phyloP scores from a whole-genome alignment of 2,113 vertebrate genomes.

The Piaya cayana region DNA sequence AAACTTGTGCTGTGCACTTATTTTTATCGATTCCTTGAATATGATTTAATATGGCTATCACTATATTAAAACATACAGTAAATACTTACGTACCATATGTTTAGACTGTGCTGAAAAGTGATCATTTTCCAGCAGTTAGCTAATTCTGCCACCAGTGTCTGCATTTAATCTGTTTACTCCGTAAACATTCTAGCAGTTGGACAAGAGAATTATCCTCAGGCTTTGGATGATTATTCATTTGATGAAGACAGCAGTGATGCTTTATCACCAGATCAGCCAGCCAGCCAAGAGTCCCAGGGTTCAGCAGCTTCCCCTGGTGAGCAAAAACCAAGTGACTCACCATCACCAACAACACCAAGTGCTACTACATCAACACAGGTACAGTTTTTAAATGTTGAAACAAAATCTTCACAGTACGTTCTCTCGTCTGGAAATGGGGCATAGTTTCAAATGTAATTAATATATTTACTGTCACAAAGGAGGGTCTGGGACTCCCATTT shows the following conservation, averaged over 20 bases:
- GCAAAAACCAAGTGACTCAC: slow-evolving; percentile 78
- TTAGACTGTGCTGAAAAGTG: not conserved
- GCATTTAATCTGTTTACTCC: not conserved
- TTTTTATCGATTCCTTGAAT: not conserved
- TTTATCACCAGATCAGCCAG: slow-evolving; percentile 93
- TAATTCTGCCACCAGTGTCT: not conserved
- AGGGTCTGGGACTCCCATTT: not conserved
- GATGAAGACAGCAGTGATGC: slow-evolving; percentile 96
- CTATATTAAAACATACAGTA: not conserved
- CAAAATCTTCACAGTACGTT: not conserved
- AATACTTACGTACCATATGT: not conserved
- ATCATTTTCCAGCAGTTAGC: not conserved
- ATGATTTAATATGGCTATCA: not conserved
- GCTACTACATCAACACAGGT: slow-evolving; percentile 76
- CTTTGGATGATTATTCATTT: slow-evolving; percentile 84
- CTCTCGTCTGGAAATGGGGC: not conserved
- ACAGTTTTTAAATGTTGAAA: not conserved
- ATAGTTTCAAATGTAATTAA: not conserved
- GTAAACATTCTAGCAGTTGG: slow-evolving; percentile 74
- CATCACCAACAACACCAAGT: slow-evolving; percentile 75
- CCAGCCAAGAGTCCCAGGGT: slow-evolving; percentile 93
- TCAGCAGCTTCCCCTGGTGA: slow-evolving; percentile 90
- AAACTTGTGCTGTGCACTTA: not conserved
- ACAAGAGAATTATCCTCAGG: slow-evolving; percentile 88
- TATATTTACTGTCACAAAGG: not conserved